These are phyloP conservation scores for Eulemur rufifrons DNA, from an alignment of 2,113 vertebrate genomes.

Conservation along the genomic window DNA sequence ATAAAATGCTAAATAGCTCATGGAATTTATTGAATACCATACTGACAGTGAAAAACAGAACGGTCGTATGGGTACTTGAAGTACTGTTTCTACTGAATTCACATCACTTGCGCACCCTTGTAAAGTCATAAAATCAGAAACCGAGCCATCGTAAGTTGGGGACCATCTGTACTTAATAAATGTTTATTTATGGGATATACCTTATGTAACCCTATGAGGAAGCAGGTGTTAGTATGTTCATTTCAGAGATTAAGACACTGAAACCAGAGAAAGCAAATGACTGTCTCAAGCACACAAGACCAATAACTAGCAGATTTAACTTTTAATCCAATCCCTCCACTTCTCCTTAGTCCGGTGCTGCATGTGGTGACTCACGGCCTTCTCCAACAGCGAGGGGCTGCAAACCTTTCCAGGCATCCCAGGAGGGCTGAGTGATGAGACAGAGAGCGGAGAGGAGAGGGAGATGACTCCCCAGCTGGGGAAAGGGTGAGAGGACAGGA, in stretches of 20 bases:
- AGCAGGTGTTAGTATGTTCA: neutral
- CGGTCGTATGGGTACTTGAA: neutral
- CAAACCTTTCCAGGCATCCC: neutral
- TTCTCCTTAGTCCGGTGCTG: neutral
- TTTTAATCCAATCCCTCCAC: neutral
- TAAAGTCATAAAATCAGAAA: neutral
- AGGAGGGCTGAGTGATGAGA: neutral
- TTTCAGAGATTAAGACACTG: neutral
- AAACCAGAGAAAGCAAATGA: neutral
- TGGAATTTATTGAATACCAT: neutral
- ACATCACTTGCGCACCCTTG: neutral
- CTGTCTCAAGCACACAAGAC: neutral
- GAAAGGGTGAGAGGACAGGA: neutral
- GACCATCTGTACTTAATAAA: neutral
- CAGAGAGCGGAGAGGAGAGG: neutral
- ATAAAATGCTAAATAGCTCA: neutral
- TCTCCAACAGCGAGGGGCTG: neutral
- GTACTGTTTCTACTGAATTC: neutral
- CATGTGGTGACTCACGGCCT: no score
- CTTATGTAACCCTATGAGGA: neutral
- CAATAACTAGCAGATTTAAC: neutral
- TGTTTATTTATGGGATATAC: neutral
- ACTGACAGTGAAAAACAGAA: neutral
- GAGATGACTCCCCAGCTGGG: neutral
- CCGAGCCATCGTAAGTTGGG: neutral